Base-by-base conservation (phyloP, 2,797 vertebrate genomes). In the Diplodus sargus region DNA sequence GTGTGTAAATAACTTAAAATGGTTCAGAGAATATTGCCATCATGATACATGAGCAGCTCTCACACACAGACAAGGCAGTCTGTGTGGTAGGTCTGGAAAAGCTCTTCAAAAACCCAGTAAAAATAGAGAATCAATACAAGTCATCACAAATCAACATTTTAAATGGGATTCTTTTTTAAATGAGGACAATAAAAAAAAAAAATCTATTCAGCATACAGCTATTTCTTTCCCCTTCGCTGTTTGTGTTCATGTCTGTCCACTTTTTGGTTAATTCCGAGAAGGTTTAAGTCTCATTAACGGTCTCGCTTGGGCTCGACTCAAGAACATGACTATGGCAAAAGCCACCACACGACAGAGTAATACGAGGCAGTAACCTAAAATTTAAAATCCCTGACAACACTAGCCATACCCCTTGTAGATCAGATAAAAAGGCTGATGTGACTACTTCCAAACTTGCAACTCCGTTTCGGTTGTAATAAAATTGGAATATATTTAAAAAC, bases 41-140 rank as follows among this genome's bases (percentile, higher is more conserved):
- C 84, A 87, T 89, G 85, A 90, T 83, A 91, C 83, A 75, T 63
- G 85, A 92, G 89, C 92, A 91, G 92, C 94, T 89, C 71, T 89
- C 84, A 79, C 89, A 90, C 86, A 92, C 76, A 81, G 77, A 91
- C 87, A 70, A 25, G 73, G 87, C 72, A 60, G 81, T 69, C 87
- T 56, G 73, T 66, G 84, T 85, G 84, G 75, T 82, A 86, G 80
- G 83, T 89, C 59, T 70, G 89, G 88, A 90, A 89, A 39, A 90
- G 78, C 72, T 82, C 83, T 83, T 87, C 78, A 88, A 92, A 81
- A 84, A 85, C 69, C 78, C 58, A 88, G 70, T 70, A 75, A 79
- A 85, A 79, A 74, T 54, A 82, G 65, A 78, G 47, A 85, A 69
- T 74, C 78, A 83, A 82, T 78, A 66, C 43, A 85, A 51, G 64